These are phyloP conservation scores for Aleiodes testaceus DNA, from an alignment of 2,888 invertebrate species.

Conservation along the genomic window DNA sequence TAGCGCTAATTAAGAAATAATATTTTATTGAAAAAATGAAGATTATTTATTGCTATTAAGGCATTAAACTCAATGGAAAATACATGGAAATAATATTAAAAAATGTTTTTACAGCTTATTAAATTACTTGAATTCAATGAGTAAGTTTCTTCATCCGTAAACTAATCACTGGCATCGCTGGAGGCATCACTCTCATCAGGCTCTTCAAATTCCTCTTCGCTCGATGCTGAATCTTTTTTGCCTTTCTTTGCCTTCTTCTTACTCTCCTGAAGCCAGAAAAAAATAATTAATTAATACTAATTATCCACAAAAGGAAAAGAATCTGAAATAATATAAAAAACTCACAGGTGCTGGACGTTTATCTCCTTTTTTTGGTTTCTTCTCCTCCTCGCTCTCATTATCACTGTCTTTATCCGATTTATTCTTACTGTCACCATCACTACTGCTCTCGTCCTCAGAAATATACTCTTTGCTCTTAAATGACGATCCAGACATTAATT, in stretches of 20 bases:
- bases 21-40: conserved; percentile 29
- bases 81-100: conserved; percentile 11
- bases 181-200: conserved; percentile 70
- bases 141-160: background rate
- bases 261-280: conserved; percentile 62
- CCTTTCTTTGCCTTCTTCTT: conserved; percentile 72
- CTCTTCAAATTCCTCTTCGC: conserved; percentile 79
- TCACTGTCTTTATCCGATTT: conserved; percentile 58
- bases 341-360: conserved; percentile 56
- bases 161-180: conserved; percentile 68
- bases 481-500: conserved; percentile 74
- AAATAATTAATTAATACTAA: conserved; percentile 13
- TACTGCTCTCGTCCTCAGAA: conserved; percentile 82
- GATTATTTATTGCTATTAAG: conserved; percentile 8
- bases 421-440: conserved; percentile 72
- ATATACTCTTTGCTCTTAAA: conserved; percentile 97
- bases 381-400: conserved; percentile 58
- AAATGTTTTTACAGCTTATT: conserved; percentile 6
- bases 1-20: background rate
- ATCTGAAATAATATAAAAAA: background rate
- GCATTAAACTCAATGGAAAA: background rate
- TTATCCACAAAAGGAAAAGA: conserved; percentile 15
- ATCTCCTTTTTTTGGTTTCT: conserved; percentile 53
- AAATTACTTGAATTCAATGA: conserved; percentile 1
- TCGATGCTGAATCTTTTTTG: conserved; percentile 75